Evolutionary conservation across 2,888 invertebrate species (phyloP), one percentile per base, ranked within the genome.

Genomic region (Fabriciana adippe): DNA sequence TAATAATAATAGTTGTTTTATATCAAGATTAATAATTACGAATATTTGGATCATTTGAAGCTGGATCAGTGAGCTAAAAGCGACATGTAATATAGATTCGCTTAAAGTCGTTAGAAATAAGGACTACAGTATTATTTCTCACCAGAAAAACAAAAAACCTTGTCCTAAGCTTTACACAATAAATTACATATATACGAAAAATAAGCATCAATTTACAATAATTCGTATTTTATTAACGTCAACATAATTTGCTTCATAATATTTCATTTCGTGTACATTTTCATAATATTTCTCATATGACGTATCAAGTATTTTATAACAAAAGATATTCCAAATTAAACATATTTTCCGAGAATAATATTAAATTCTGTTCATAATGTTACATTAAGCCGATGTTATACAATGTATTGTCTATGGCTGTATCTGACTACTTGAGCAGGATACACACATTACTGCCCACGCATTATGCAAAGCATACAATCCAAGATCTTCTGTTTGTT

Each of bases 381-480:
- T 54, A 45, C n/a, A 54, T 26, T 63, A 47, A 26, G 2, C 54
- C 1, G 2, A 48, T 48, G 15, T 48, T 31, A 56, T 14, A 41
- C 55, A 56, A 31, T 6, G 6, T 53, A 14, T n/a, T 14, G 26
- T 64, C 35, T 54, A 47, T 48, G 50, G 31, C 1, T 8, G 35
- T 41, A 41, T 57, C 41, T 45, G 15, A 45, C 35, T 31, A 31
- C 61, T 53, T 48, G 45, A 31, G 63, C 31, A 78, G 76, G 78
- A 76, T 71, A 73, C 74, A 75, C 77, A 77, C 76, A 79, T 70
- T 72, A 70, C 76, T 72, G 76, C 78, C 76, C 71, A 79, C 78
- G 73, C 76, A 74, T 77, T 78, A 78, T 76, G 76, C 72, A 77
- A 76, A 77, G 68, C 67, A 71, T 67, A 68, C 66, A 71, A 73